Evolutionary conservation across 64 coral and sea anemone genomes (phyloP).

Genomic region (Stichodactyla helianthus): DNA sequence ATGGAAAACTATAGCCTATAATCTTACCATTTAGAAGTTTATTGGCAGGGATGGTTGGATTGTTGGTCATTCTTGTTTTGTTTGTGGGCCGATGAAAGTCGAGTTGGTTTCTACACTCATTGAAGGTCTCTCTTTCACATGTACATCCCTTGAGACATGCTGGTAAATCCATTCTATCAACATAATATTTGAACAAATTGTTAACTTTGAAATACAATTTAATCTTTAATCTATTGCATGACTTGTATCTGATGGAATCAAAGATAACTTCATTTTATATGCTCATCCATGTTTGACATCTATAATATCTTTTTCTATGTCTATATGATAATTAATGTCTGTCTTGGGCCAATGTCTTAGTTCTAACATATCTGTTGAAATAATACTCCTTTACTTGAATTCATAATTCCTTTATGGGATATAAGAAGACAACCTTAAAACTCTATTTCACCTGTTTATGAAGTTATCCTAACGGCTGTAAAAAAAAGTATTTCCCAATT

Average conservation of each 20-base stretch:
- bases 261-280: neutral
- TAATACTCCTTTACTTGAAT: too few species aligned
- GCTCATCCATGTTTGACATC: too few species aligned
- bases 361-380: too few species aligned
- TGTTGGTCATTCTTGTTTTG: neutral
- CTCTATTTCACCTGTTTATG: neutral
- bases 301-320: too few species aligned
- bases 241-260: neutral
- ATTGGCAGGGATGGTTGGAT: neutral
- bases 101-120: neutral
- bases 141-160: constrained; percentile 55
- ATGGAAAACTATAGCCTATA: neutral
- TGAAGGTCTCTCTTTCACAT: constrained; percentile 47
- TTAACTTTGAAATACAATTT: neutral
- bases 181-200: neutral
- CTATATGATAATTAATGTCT: too few species aligned
- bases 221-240: neutral
- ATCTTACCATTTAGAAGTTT: neutral
- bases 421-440: too few species aligned
- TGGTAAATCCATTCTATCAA: constrained; percentile 53
- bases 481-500: neutral
- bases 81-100: neutral
- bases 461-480: neutral
- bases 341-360: too few species aligned
- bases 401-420: too few species aligned